Base-by-base conservation (phyloP, 2,888 invertebrate genomes). In the Lasioglossum calceatum region DNA sequence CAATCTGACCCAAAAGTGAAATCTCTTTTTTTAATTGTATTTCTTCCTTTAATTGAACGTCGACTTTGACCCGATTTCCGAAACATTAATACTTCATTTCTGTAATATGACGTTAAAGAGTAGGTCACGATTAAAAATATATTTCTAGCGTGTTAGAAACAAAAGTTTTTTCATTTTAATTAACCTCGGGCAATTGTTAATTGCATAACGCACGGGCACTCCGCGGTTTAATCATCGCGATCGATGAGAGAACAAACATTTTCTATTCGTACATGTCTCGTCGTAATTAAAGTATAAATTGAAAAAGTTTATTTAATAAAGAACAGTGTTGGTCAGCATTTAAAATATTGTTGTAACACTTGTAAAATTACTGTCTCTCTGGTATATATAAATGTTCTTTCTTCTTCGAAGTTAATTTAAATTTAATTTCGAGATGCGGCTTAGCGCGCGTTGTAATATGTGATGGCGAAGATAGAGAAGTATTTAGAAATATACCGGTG, bases 21-120 rank as follows among this genome's bases (percentile, higher is more conserved):
- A 32, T 64, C 16, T 64, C 64, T 32, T 64, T 64, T 64, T 64
- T 64, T 64, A 64, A 64, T 64, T 64, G 64, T 64, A 64, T 64
- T 64, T 32, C 27, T 64, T 64, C 64, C 32, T 19, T 64, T 64
- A 64, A 64, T 64, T 64, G 32, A 32, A 32, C 32, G 64, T 32
- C 64, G 32, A 64, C 16, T 32, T 32, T 32, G 64, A 32, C 64
- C 64, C 64, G 32, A 16, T 32, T 64, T 32, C 7, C 64, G 32
- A 32, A 64, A 64, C 61, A 14, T 64, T 64, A 27, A 64, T n/a
- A 32, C 32, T 16, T 12, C 32, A 16, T 32, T 2, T 32, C 32
- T 64, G 64, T 64, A 64, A 64, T 16, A 64, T 16, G 16, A 32
- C 0, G 32, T 32, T 16, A 5, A 64, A 27, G 14, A 14, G 14